phyloP scores from a whole-genome alignment of 35 echinoderm and acorn worm genomes.

The Lytechinus pictus region DNA sequence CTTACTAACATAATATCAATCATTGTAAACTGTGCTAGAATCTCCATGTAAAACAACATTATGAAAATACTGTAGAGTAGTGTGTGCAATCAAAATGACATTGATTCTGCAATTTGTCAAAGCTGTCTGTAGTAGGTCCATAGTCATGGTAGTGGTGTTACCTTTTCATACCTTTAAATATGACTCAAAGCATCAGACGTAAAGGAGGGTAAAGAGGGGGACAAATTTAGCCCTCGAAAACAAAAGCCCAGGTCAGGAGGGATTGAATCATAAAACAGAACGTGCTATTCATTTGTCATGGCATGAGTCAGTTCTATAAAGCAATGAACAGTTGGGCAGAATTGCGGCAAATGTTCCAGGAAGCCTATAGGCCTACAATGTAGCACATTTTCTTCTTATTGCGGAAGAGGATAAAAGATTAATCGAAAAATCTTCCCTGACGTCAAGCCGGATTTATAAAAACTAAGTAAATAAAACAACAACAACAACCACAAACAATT shows the following conservation, averaged over 20 bases:
- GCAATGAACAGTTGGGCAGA: not conserved
- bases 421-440: no score
- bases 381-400: no score
- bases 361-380: not conserved
- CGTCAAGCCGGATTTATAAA: not conserved
- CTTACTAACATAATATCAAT: no score
- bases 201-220: not conserved
- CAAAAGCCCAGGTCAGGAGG: not conserved
- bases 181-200: not conserved
- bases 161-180: not conserved
- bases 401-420: not conserved
- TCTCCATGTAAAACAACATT: no score
- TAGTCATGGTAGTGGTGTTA: not conserved
- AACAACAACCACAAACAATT: no score
- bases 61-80: no score
- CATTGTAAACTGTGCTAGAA: no score
- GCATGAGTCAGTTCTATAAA: not conserved
- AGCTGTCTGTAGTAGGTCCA: not conserved
- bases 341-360: not conserved
- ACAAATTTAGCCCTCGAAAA: not conserved
- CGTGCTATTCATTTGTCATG: not conserved
- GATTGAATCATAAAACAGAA: not conserved
- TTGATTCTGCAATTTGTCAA: not conserved
- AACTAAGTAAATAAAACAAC: not conserved
- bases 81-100: no score